phyloP scores from a whole-genome alignment of 2,797 vertebrate species.

The Vultur gryphus region DNA sequence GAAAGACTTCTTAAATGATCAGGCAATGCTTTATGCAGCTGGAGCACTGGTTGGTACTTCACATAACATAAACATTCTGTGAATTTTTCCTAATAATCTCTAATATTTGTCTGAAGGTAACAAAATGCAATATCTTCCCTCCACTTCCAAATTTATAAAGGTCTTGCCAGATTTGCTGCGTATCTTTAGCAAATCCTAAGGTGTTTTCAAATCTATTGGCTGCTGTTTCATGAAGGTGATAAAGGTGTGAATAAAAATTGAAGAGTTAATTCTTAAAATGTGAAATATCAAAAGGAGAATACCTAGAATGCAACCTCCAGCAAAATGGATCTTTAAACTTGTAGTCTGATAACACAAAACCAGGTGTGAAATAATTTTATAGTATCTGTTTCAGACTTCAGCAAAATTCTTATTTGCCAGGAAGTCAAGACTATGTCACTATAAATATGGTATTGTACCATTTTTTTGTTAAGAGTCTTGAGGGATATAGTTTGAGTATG shows the following conservation, averaged over 20 bases:
- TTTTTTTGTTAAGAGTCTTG: neutral
- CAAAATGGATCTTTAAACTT: neutral
- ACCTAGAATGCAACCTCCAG: neutral
- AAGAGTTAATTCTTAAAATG: neutral
- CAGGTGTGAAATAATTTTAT: neutral
- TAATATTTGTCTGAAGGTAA: neutral
- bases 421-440: neutral
- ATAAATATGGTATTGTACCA: neutral
- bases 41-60: slow-evolving; percentile 88
- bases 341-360: neutral
- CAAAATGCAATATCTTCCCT: neutral
- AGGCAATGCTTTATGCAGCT: slow-evolving; percentile 97
- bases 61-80: neutral
- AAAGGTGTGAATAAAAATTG: neutral
- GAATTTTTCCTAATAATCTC: neutral
- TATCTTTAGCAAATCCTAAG: neutral
- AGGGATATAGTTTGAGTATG: neutral
- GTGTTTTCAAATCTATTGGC: neutral
- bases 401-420: neutral
- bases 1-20: slow-evolving; percentile 97
- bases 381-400: neutral
- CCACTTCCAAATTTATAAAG: neutral
- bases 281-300: neutral
- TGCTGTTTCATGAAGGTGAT: neutral
- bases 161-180: neutral